Evolutionary conservation across 2,888 invertebrate species (phyloP).

Genomic region (Drosophila ustulata): DNA sequence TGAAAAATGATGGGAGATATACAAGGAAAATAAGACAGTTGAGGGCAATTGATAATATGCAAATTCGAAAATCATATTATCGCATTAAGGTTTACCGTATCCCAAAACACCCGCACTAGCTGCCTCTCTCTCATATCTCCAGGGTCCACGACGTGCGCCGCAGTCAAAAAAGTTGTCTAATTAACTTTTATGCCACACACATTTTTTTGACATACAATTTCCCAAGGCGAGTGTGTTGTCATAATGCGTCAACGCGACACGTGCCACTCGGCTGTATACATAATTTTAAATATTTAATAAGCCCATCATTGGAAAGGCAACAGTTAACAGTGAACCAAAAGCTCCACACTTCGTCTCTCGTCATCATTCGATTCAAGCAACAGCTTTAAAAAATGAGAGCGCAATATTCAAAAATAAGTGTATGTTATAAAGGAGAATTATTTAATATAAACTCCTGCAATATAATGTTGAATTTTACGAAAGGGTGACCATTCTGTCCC

Average conservation of each 20-base stretch:
- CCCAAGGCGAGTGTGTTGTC: slow-evolving; percentile 44
- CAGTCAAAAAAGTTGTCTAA: slow-evolving; percentile 39
- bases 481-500: too few species aligned
- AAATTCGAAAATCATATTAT: slow-evolving; percentile 24
- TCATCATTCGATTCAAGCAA: background rate
- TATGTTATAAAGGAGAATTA: too few species aligned
- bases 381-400: background rate
- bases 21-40: background rate
- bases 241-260: slow-evolving; percentile 64
- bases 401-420: background rate
- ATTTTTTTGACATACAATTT: slow-evolving; percentile 9
- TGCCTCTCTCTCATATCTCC: background rate
- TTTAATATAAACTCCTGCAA: too few species aligned
- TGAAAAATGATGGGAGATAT: background rate
- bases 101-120: background rate
- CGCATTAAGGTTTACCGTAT: background rate
- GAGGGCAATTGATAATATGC: background rate
- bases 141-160: slow-evolving; percentile 10
- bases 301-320: slow-evolving; percentile 27
- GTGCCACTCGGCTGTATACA: slow-evolving; percentile 36
- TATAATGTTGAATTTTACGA: too few species aligned
- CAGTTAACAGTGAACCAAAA: slow-evolving; percentile 29
- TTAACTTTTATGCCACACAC: slow-evolving; percentile 51
- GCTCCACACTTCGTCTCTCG: background rate
- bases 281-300: slow-evolving; percentile 56